Evolutionary conservation across 2,113 vertebrate species (phyloP).

Genomic region (Zootoca vivipara): DNA sequence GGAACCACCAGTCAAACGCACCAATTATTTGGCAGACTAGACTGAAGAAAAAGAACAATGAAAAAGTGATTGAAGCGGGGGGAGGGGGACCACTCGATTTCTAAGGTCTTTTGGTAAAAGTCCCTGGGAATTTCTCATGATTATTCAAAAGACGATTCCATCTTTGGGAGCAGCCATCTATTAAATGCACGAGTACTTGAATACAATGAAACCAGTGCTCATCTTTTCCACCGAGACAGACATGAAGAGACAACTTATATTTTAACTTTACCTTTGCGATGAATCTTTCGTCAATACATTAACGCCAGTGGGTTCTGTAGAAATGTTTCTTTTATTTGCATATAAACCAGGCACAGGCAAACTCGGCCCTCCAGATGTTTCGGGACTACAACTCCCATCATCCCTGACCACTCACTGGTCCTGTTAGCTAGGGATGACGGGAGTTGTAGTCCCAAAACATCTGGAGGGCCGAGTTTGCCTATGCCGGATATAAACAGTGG

Average conservation of each 20-base stretch:
- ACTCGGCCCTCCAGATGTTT: no score
- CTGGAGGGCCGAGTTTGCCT: no score
- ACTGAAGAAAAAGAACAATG: not conserved
- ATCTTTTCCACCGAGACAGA: not conserved
- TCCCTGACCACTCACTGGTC: no score
- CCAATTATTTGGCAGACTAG: not conserved
- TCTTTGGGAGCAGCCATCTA: not conserved
- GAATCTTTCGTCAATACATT: no score
- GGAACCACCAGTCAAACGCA: not conserved
- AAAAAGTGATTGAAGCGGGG: no score
- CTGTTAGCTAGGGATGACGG: no score
- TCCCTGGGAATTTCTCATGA: conserved; percentile 9
- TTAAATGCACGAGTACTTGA: not conserved
- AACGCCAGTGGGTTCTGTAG: not conserved
- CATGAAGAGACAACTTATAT: not conserved
- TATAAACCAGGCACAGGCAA: not conserved
- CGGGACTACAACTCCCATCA: no score
- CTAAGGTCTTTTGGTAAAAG: not conserved
- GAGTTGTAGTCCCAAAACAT: no score
- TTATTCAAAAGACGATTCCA: not conserved
- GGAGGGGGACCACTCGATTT: not conserved
- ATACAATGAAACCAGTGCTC: conserved; percentile 16
- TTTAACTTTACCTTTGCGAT: not conserved
- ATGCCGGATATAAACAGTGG: no score
- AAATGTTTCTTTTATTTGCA: conserved; percentile 2